Percentiles rank a stretch among this genome's conserved stretches.
Conservation (phyloP, 2,888 invertebrate genomes). For the Stomorhina lunata region DNA sequence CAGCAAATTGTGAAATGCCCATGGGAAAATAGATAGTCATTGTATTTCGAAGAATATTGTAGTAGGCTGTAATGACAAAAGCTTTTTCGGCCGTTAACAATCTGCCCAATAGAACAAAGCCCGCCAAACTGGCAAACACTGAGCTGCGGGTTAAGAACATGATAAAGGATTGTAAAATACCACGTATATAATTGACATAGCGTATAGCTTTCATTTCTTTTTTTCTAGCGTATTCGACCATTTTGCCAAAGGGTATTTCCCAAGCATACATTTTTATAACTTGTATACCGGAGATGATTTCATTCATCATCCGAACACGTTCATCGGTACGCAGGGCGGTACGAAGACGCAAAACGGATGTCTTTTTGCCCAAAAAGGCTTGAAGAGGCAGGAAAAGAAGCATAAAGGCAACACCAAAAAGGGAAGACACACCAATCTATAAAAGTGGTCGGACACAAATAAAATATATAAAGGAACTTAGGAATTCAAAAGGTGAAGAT, state of each 20-base stretch:
- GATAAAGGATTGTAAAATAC: conserved; percentile 89
- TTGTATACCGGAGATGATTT: conserved; percentile 92
- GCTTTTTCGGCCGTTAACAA: conserved; percentile 90
- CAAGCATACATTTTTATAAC: conserved; percentile 98
- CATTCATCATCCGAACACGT: conserved; percentile 94
- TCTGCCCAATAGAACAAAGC: conserved; percentile 87
- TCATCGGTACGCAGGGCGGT: conserved; percentile 94
- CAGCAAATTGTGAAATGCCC: conserved; percentile 85
- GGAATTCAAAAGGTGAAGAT: not conserved
- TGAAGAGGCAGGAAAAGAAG: conserved; percentile 87
- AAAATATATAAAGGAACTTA: not conserved
- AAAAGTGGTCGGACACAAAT: conserved; percentile 69
- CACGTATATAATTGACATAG: conserved; percentile 87
- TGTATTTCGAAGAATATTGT: conserved; percentile 90
- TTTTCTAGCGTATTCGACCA: conserved; percentile 85
- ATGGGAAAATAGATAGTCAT: conserved; percentile 93
- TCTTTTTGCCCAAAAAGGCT: conserved; percentile 88
- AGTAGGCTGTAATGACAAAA: conserved; percentile 94
- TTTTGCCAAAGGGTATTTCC: conserved; percentile 91
- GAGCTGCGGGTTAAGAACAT: conserved; percentile 94
- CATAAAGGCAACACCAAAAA: conserved; percentile 82
- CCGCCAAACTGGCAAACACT: conserved; percentile 90
- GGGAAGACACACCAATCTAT: conserved; percentile 81
- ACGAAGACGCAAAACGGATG: conserved; percentile 86
- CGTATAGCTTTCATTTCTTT: conserved; percentile 84